phyloP scores from a whole-genome alignment of 2,888 invertebrate species.

The Hyppa rectilinea region DNA sequence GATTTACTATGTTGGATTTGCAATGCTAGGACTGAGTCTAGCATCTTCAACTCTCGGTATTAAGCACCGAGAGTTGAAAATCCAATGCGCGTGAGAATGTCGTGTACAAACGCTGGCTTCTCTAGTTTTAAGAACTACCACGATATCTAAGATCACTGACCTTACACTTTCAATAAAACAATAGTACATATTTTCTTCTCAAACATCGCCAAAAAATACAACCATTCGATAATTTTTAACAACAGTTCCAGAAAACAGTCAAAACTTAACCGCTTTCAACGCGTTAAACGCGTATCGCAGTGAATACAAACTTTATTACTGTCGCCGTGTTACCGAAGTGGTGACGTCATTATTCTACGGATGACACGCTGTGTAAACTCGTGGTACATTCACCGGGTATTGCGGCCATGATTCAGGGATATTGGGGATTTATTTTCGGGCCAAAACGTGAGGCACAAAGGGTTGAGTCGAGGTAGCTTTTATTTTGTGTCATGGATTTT shows the following conservation, averaged over 20 bases:
- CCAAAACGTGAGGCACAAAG: background rate
- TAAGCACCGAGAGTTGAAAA: too few species aligned
- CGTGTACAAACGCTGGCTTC: too few species aligned
- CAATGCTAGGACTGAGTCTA: too few species aligned
- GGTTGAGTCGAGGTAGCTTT: background rate
- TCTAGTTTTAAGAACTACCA: background rate
- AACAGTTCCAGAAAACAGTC: slow-evolving; percentile 12
- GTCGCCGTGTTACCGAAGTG: slow-evolving; percentile 39
- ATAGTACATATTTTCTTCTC: background rate
- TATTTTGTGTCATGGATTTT: background rate
- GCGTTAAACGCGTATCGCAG: slow-evolving; percentile 43
- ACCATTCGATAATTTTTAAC: slow-evolving; percentile 6
- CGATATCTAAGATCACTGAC: background rate
- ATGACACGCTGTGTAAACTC: slow-evolving; percentile 57
- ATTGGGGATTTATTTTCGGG: slow-evolving; percentile 21
- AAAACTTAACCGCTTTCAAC: slow-evolving; percentile 46
- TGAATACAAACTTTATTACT: slow-evolving; percentile 56
- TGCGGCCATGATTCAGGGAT: slow-evolving; percentile 24
- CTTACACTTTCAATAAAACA: background rate
- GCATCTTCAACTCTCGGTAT: too few species aligned
- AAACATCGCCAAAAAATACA: background rate
- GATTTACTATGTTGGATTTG: too few species aligned
- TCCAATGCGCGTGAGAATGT: too few species aligned
- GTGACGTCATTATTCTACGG: slow-evolving; percentile 61
- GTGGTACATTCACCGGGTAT: slow-evolving; percentile 34